Evolutionary conservation across 2,113 vertebrate genomes (phyloP).

Genomic region (Tapirus terrestris): DNA sequence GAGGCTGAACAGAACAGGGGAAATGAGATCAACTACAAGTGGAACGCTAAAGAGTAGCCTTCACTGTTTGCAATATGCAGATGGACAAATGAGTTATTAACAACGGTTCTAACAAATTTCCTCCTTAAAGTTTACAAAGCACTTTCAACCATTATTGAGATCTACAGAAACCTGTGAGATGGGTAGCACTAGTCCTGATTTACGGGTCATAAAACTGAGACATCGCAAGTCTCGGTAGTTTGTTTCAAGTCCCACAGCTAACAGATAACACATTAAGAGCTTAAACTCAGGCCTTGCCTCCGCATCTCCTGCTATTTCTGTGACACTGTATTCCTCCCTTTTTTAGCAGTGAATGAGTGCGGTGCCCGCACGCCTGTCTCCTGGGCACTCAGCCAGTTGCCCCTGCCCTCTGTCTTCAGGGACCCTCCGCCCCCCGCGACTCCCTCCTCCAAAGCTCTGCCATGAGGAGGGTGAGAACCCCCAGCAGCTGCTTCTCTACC

Average conservation of each 20-base stretch:
- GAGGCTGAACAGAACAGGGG: neutral
- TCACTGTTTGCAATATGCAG: rapidly evolving
- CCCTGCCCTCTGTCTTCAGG: too few relatives aligned
- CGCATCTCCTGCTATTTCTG: rapidly evolving
- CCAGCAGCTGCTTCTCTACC: rapidly evolving
- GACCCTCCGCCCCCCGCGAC: rapidly evolving
- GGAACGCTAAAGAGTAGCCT: rapidly evolving
- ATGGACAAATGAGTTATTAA: neutral
- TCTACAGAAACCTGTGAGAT: neutral
- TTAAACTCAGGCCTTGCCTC: rapidly evolving
- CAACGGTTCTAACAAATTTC: neutral
- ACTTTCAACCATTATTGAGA: neutral
- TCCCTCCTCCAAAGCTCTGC: neutral
- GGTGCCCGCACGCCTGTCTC: rapidly evolving
- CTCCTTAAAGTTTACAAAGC: neutral
- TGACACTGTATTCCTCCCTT: rapidly evolving
- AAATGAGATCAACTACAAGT: rapidly evolving
- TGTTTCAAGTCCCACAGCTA: neutral
- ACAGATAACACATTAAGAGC: rapidly evolving
- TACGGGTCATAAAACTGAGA: neutral
- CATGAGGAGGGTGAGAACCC: neutral
- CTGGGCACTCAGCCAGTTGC: rapidly evolving
- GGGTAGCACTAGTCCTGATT: neutral
- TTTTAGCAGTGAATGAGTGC: rapidly evolving
- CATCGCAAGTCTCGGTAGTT: rapidly evolving